Evolutionary conservation across 2,113 vertebrate species (phyloP), one percentile per base, ranked within the genome.

Genomic region (Actinemys pallida): DNA sequence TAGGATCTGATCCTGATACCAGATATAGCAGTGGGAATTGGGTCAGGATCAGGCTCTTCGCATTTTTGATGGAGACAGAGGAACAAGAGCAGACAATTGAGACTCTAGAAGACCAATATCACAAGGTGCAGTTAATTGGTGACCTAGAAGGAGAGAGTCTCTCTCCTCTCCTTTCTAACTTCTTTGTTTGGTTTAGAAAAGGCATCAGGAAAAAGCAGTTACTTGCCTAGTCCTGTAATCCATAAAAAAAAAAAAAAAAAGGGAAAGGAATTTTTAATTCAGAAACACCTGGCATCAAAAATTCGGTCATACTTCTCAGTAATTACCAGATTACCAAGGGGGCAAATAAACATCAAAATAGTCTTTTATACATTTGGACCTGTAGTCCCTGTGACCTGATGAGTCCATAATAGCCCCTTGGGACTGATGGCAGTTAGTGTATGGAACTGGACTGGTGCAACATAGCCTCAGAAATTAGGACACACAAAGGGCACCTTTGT

Each of bases 221-320:
- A 59, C 90, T 93, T 94, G 29, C 4, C 1, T 42, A 92, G 91
- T 45, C 31, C n/a, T 86, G 31, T 87, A 93, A 84, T 89, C 24
- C 31, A 76, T 94, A 6, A 45, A 45, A 45, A 6, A 45, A 45
- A 76, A 90, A 96, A 91, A 80, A 82, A 92, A 84, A 76, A 76
- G 91, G 19, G 57, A 81, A 94, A 89, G 3, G 50, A 87, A 89
- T 81, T 20, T 93, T 93, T 85, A 95, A 87, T 84, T n/a, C 10
- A 87, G 86, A 50, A 88, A 54, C 12, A 87, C 16, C 62, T 88
- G 22, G 16, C 62, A 49, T 76, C 84, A 45, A 47, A 54, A 94
- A 78, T 39, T 57, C 53, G 81, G 65, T 80, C 52, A 69, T 94
- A 90, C 85, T 90, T 96, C 89, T n/a, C 27, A 94, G 86, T 95